A percentile compares a stretch with the other conserved stretches of the same genome.
Conservation (phyloP, 2,113 vertebrate species). For the Colistium nudipinnis region DNA sequence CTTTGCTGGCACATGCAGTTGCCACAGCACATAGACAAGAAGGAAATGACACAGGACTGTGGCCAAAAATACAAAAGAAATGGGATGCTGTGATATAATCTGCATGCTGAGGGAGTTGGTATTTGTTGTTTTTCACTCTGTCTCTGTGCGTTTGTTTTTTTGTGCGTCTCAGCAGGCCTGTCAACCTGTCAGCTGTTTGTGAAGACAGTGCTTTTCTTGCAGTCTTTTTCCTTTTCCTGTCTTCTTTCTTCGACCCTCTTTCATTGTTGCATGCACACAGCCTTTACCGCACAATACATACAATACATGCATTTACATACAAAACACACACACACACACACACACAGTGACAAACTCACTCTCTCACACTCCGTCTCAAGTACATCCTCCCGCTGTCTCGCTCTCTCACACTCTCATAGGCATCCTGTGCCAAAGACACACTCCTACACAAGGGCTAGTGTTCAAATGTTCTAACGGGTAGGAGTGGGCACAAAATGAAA, state of each 20-base stretch:
- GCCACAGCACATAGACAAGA: not conserved
- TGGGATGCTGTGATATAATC: not conserved
- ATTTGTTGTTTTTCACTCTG: too few species aligned
- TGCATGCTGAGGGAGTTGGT: too few species aligned
- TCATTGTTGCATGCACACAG: not conserved
- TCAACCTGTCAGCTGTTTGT: constrained; percentile 71
- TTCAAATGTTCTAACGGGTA: constrained; percentile 59
- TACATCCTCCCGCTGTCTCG: constrained; percentile 69
- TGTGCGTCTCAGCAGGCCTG: constrained; percentile 74
- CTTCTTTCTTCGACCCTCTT: constrained; percentile 16
- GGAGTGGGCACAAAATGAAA: constrained; percentile 61
- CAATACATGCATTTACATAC: not conserved
- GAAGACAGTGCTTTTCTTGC: constrained; percentile 62
- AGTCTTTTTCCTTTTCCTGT: constrained; percentile 61
- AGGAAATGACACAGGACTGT: constrained; percentile 3
- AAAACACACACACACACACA: not conserved
- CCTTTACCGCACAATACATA: too few species aligned
- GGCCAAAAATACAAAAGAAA: not conserved
- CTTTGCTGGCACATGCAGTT: not conserved
- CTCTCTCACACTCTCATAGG: constrained; percentile 46
- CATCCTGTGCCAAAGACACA: constrained; percentile 44
- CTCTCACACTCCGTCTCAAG: constrained; percentile 61
- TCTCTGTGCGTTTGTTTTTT: constrained; percentile 60
- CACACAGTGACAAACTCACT: constrained; percentile 34
- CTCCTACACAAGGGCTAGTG: constrained; percentile 61